These are phyloP conservation scores for Ichneumon xanthorius DNA, from an alignment of 2,888 invertebrate species.

Conservation along the genomic window DNA sequence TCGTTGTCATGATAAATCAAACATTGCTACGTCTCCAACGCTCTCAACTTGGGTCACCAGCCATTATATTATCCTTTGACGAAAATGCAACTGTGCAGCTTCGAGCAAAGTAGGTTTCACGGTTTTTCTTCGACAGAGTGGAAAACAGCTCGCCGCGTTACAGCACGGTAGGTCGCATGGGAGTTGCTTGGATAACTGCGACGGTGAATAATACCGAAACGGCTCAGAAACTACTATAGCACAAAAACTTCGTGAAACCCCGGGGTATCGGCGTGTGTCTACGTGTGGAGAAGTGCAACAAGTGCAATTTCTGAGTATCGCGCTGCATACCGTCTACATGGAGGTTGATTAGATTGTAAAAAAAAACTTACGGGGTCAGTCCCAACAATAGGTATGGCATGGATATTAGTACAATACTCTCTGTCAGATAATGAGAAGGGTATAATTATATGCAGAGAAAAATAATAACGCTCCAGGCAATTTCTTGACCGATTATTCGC, in stretches of 20 bases:
- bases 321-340: constrained; percentile 29
- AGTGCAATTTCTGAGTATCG: constrained; percentile 49
- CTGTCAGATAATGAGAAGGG: too few relatives aligned
- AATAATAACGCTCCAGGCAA: background rate
- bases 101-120: constrained; percentile 11
- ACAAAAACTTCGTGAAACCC: constrained; percentile 53
- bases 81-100: constrained; percentile 12
- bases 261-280: background rate
- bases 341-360: constrained; percentile 50
- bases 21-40: constrained; percentile 1
- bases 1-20: background rate
- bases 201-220: constrained; percentile 50
- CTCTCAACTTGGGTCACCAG: background rate
- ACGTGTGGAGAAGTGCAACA: constrained; percentile 56
- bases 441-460: too few relatives aligned
- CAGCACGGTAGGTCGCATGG: constrained; percentile 54
- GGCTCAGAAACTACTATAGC: constrained; percentile 28
- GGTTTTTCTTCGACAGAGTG: constrained; percentile 38
- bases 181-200: constrained; percentile 49
- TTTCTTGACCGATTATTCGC: background rate
- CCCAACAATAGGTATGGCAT: background rate
- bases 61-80: constrained; percentile 40
- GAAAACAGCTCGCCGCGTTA: constrained; percentile 28
- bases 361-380: background rate
- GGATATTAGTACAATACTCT: background rate